Evolutionary conservation across 1,140 invertebrate species (phyloP).

Genomic region (Drosophila parabipectinata): DNA sequence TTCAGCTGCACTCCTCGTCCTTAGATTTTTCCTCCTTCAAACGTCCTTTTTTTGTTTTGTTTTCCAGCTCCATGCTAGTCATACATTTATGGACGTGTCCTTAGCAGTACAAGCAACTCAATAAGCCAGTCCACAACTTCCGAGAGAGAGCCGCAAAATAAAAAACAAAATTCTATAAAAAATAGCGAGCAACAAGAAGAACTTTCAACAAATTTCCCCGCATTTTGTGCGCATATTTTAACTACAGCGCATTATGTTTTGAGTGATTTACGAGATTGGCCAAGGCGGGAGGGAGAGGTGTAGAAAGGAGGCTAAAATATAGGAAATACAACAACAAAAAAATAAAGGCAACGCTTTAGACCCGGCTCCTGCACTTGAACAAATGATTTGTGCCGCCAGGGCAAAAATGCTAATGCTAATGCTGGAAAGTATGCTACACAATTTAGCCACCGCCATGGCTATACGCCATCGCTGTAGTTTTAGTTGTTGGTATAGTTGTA

Average conservation of each 20-base stretch:
- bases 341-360: constrained; percentile 12
- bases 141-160: constrained; percentile 7
- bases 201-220: constrained; percentile 59
- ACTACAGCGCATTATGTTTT: constrained; percentile 76
- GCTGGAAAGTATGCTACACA: constrained; percentile 68
- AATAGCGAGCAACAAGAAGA: constrained; percentile 38
- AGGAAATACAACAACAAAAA: constrained; percentile 19
- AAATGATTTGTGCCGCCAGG: constrained; percentile 63
- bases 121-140: constrained; percentile 59
- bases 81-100: constrained; percentile 63
- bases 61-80: constrained; percentile 9
- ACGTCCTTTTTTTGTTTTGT: not conserved
- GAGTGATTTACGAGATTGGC: constrained; percentile 63
- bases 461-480: constrained; percentile 26
- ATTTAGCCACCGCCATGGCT: constrained; percentile 22
- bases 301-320: constrained; percentile 17
- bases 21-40: not conserved
- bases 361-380: constrained; percentile 37
- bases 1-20: constrained; percentile 33
- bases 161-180: constrained; percentile 22
- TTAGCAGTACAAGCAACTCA: constrained; percentile 56
- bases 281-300: not conserved
- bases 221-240: constrained; percentile 74
- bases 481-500: constrained; percentile 16
- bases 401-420: constrained; percentile 54